Base-by-base conservation (phyloP, 2,797 vertebrate species). In the Falco rusticolus region DNA sequence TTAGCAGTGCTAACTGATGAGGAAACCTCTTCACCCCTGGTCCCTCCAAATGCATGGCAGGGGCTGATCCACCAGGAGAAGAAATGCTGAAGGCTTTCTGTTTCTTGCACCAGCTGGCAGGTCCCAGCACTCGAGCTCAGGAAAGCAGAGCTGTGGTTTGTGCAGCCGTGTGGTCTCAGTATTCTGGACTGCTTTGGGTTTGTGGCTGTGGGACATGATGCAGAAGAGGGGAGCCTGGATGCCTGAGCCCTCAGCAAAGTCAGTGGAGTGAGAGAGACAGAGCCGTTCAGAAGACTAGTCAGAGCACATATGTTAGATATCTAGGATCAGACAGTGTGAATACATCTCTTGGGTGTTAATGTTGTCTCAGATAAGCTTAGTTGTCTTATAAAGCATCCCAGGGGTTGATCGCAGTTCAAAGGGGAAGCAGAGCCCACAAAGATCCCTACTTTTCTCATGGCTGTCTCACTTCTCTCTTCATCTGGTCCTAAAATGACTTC, bases 11-110 rank as follows among this genome's bases (percentile, higher is more conserved):
- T 60, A 1, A 0, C 16, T 64, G 24, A 68, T 0, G 0, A 11
- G 6, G n/a, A 78, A 2, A 21, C 5, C 2, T 68, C 16, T 8
- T 65, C 4, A 2, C 5, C 10, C 17, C 57, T 0, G 0, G 10
- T 22, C 11, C 9, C 5, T 19, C 1, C 2, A 1, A 1, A 0
- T 21, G 47, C 25, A 16, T 1, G 1, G 14, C 20, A 47, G 9
- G 26, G 9, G 1, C 14, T 65, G 18, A 24, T 39, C 10, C 8
- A 15, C 48, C 56, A 48, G 24, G 8, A 87, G 53, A 31, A 59
- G n/a, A 56, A 89, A 66, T 39, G 3, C 4, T 41, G 21, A 13
- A 4, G 8, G 3, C 2, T 1, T 74, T 87, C 53, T 70, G 1
- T 13, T 71, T 53, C 50, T 43, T 39, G 31, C 41, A n/a, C 4